Conservation (phyloP, 2,888 invertebrate species). For the Plusia festucae region DNA sequence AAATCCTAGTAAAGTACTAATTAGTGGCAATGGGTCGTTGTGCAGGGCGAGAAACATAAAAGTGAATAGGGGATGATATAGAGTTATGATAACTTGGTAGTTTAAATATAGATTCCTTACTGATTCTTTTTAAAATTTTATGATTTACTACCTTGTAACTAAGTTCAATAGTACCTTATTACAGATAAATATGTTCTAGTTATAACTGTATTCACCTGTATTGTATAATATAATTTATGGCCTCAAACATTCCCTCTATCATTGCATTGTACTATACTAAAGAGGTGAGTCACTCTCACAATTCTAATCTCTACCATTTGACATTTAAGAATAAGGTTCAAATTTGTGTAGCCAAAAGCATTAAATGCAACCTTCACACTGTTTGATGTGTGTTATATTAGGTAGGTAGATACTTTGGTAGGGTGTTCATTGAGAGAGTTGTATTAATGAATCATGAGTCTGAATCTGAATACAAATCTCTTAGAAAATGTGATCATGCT, state of each 20-base stretch:
- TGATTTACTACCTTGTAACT: too few species aligned
- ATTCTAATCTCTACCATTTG: constrained; percentile 23
- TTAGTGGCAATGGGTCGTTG: too few species aligned
- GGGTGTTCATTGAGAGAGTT: constrained; percentile 18
- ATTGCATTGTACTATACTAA: constrained; percentile 19
- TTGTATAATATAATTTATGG: too few species aligned
- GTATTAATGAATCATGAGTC: constrained; percentile 26
- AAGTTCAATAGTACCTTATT: too few species aligned
- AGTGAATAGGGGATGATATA: too few species aligned
- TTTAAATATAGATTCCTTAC: too few species aligned
- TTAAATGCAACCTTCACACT: constrained; percentile 37
- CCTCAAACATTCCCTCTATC: constrained; percentile 1
- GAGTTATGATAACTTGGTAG: too few species aligned
- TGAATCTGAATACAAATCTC: constrained; percentile 7
- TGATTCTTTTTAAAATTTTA: too few species aligned
- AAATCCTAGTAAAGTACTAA: too few species aligned
- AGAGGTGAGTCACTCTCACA: constrained; percentile 11
- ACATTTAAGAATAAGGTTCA: constrained; percentile 28
- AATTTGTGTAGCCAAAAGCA: constrained; percentile 19
- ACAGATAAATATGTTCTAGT: too few species aligned
- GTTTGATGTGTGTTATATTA: background rate
- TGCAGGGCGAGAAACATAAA: too few species aligned
- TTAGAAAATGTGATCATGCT: background rate
- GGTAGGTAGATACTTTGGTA: constrained; percentile 17
- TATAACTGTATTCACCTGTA: too few species aligned